A percentile compares a stretch with the other conserved stretches of the same genome.
Conservation (phyloP, 2,888 invertebrate genomes). For the Rhabditophanes sp. region DNA sequence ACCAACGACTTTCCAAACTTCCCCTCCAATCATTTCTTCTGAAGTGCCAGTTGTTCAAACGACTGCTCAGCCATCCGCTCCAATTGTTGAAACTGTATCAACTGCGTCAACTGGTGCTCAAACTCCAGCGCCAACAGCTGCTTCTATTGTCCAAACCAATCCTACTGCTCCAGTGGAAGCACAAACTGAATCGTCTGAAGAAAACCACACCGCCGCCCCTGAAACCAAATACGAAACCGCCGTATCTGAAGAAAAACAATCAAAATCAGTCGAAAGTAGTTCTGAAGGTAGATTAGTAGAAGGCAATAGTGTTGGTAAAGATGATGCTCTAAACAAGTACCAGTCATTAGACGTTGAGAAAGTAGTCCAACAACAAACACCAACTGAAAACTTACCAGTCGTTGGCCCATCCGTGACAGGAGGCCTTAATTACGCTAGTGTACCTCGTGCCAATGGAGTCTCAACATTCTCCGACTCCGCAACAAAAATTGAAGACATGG, state of each 20-base stretch:
- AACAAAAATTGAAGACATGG: too few relatives aligned
- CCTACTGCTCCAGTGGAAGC: constrained; percentile 2
- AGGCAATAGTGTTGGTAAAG: too few relatives aligned
- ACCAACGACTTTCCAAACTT: not conserved
- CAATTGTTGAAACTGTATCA: constrained; percentile 6
- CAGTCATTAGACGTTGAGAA: too few relatives aligned
- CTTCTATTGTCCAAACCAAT: too few relatives aligned
- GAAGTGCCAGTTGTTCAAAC: constrained; percentile 3
- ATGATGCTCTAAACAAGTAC: too few relatives aligned
- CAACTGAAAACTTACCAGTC: constrained; percentile 20
- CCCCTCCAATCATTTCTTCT: constrained; percentile 3
- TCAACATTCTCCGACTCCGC: too few relatives aligned
- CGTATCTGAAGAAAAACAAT: too few relatives aligned
- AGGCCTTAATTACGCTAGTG: too few relatives aligned
- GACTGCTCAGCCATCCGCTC: constrained; percentile 1
- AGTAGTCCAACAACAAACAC: constrained; percentile 12
- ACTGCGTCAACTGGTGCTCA: not conserved
- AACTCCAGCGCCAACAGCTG: constrained; percentile 1
- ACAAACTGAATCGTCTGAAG: constrained; percentile 1
- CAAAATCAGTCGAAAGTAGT: too few relatives aligned
- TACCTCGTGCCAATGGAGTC: too few relatives aligned
- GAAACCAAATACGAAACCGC: constrained; percentile 1
- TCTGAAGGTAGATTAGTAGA: too few relatives aligned
- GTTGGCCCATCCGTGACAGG: constrained; percentile 21
- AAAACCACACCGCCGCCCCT: constrained; percentile 3